Conservation (phyloP, 2,113 vertebrate genomes). For the Glaucidium brasilianum region DNA sequence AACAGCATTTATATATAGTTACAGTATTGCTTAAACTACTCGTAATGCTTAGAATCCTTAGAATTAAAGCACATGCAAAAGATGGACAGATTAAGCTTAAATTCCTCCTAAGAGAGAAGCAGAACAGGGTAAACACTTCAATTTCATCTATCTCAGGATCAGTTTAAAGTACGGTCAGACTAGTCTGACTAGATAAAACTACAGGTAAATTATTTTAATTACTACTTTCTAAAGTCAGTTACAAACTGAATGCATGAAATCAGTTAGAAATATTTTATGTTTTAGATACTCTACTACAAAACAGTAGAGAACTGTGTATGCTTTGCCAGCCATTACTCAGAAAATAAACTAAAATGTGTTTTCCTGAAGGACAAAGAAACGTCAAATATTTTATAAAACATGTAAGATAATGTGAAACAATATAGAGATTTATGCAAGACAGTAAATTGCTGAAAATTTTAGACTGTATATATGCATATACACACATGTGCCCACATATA, state of each 20-base stretch:
- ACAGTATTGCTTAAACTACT: not conserved
- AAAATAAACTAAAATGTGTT: not conserved
- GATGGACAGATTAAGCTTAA: not conserved
- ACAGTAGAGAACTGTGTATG: not conserved
- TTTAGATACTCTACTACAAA: not conserved
- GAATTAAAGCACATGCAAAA: not conserved
- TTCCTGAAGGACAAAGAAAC: conserved; percentile 22
- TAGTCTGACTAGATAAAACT: not conserved
- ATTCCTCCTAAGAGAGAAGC: not conserved
- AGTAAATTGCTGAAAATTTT: not conserved
- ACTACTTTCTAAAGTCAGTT: not conserved
- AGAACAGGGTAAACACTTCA: not conserved
- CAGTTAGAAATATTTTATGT: not conserved
- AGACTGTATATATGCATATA: not conserved
- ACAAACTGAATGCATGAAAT: not conserved
- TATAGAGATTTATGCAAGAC: not conserved
- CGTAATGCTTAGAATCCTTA: not conserved
- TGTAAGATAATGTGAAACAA: not conserved
- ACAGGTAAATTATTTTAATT: not conserved
- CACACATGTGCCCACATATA: accelerated
- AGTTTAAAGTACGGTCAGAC: not conserved
- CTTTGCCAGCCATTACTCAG: not conserved
- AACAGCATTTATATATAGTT: not conserved
- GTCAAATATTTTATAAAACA: conserved; percentile 3
- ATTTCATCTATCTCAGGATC: not conserved